Evolutionary conservation across 1,140 invertebrate genomes (phyloP).

Genomic region (Sitobion miscanthi): DNA sequence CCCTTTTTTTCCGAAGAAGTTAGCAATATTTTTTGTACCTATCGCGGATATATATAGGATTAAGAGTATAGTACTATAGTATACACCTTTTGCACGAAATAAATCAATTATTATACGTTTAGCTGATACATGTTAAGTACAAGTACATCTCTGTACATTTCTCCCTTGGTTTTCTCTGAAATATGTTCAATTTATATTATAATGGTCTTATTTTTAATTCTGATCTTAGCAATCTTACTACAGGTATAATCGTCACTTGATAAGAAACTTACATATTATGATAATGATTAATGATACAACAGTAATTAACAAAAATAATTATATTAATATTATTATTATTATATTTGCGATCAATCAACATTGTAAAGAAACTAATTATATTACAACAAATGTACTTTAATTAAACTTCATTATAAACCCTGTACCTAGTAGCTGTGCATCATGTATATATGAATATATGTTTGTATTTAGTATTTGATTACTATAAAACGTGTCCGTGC

Average conservation of each 20-base stretch:
- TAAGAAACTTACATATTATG: neutral
- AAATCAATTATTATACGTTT: neutral
- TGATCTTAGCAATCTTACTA: neutral
- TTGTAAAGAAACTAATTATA: neutral
- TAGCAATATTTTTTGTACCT: too few relatives aligned
- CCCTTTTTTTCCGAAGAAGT: too few relatives aligned
- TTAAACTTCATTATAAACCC: neutral
- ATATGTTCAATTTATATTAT: too few relatives aligned
- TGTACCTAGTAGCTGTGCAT: neutral
- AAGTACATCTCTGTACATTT: too few relatives aligned
- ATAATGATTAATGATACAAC: neutral
- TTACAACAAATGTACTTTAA: neutral
- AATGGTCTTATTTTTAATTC: neutral
- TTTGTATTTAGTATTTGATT: neutral
- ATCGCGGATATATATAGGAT: neutral
- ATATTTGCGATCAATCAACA: neutral
- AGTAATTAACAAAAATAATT: neutral
- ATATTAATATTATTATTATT: neutral
- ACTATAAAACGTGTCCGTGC: neutral
- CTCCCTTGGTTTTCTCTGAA: too few relatives aligned
- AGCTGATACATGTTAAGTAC: too few relatives aligned
- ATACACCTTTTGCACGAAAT: neutral
- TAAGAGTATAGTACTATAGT: neutral
- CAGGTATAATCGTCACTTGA: neutral
- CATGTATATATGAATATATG: neutral